phyloP scores from a whole-genome alignment of 2,797 vertebrate genomes.

The Astyanax mexicanus region DNA sequence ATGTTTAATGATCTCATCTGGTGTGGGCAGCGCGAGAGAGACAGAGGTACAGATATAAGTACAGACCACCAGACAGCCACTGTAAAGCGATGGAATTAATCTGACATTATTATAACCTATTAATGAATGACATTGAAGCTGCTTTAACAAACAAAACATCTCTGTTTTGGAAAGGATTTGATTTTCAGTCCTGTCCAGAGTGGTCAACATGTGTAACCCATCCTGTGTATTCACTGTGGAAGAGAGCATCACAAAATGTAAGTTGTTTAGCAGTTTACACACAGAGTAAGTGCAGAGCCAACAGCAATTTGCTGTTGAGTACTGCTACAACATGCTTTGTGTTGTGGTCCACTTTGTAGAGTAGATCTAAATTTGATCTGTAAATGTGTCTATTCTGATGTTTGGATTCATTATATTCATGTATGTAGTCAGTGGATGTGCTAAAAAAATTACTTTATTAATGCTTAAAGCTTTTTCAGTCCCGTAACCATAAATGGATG shows the following conservation, averaged over 20 bases:
- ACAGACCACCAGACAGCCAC: background rate
- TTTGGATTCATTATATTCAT: too few species aligned
- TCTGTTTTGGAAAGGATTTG: conserved; percentile 65
- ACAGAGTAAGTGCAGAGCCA: too few species aligned
- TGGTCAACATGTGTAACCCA: conserved; percentile 77
- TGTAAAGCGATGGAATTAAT: background rate
- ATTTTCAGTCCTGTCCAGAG: conserved; percentile 75
- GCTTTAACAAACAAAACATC: background rate
- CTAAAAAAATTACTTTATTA: too few species aligned
- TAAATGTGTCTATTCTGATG: too few species aligned
- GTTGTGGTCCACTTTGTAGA: too few species aligned
- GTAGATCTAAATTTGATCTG: too few species aligned
- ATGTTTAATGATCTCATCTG: conserved; percentile 83
- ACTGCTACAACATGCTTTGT: too few species aligned
- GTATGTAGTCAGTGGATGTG: too few species aligned
- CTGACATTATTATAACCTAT: background rate
- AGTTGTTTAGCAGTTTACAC: too few species aligned
- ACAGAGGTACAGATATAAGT: conserved; percentile 61
- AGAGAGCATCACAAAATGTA: conserved; percentile 78
- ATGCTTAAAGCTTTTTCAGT: too few species aligned
- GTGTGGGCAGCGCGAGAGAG: conserved; percentile 72
- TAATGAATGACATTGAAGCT: background rate
- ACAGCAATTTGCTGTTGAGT: too few species aligned
- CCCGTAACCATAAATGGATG: background rate
- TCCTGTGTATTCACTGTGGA: conserved; percentile 81